phyloP scores from a whole-genome alignment of 2,113 vertebrate species.

The Xenopus borealis region DNA sequence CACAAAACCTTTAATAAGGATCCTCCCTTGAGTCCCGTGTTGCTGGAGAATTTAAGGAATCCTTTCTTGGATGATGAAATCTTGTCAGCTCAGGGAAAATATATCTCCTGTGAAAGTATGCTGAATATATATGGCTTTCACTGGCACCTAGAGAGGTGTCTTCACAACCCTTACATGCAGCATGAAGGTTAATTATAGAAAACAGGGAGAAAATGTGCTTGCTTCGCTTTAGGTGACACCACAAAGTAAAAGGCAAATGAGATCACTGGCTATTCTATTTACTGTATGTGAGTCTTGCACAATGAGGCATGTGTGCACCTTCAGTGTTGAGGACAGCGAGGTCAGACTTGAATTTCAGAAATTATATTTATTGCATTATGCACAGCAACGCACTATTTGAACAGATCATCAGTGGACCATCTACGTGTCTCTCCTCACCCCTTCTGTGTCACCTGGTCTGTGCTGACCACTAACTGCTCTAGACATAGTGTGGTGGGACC shows the following conservation, averaged over 20 bases:
- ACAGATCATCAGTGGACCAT: too few species aligned
- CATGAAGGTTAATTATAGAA: slow-evolving; percentile 34
- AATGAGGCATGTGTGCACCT: too few species aligned
- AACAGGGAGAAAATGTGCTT: slow-evolving; percentile 1
- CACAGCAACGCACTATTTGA: too few species aligned
- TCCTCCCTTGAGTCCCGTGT: background rate
- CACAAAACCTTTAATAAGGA: background rate
- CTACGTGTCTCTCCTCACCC: too few species aligned
- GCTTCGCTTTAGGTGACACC: background rate
- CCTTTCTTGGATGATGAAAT: background rate
- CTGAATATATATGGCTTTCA: slow-evolving; percentile 34
- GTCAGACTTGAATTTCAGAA: too few species aligned
- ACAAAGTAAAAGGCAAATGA: background rate
- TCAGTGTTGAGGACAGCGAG: too few species aligned
- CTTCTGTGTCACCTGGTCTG: too few species aligned
- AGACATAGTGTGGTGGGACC: too few species aligned
- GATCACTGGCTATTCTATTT: background rate
- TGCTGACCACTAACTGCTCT: too few species aligned
- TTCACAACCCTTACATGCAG: slow-evolving; percentile 35
- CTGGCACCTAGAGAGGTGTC: slow-evolving; percentile 44
- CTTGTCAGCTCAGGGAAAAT: slow-evolving; percentile 4
- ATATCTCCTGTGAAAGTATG: slow-evolving; percentile 20
- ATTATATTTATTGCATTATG: too few species aligned
- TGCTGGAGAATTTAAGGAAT: background rate
- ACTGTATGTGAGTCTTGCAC: too few species aligned